Base-by-base conservation (phyloP, 2,888 invertebrate species). In the Euplagia quadripunctaria region DNA sequence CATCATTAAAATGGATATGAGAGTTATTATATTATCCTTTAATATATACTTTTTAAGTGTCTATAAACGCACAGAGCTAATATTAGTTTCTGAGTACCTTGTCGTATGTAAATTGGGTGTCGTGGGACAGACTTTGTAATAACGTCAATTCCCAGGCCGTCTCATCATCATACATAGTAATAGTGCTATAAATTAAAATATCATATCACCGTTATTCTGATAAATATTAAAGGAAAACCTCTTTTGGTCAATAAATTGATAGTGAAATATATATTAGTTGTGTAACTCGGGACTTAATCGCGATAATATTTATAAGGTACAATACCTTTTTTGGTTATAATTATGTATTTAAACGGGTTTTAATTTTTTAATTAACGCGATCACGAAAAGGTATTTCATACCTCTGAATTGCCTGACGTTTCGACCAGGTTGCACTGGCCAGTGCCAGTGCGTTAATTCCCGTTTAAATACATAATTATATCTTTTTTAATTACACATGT, bases 21-120 rank as follows among this genome's bases (percentile, higher is more conserved):
- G 31, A 61, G 6, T 31, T 31, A 4, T 20, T 4, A n/a, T 31
- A 20, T 61, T 14, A 31, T 6, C 5, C 4, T 14, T 14, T 1
- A 31, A 61, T 61, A 31, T 61, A 61, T 61, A 31, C 20, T 6
- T 61, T 20, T 31, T 31, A 61, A 31, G 61, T 61, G 7, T 12
- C 14, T 7, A 12, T 58, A 58, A 31, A 31, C 20, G 20, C 12
- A 31, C 11, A 12, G 12, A 31, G 31, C 20, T 61, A 61, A 61
- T 31, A 64, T 64, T 46, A 64, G 64, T 64, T 64, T 61, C 61
- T 64, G n/a, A n/a, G 64, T 64, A 64, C 17, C 64, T 43, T 64
- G 64, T 64, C 41, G 17, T 64, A 43, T 64, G 43, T 64, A 43
- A 64, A 64, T 64, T 17, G n/a, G 64, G 43, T 64, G 43, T 42